Percentiles rank a stretch among this genome's conserved stretches.
These are phyloP conservation scores for Lagopus muta DNA, from an alignment of 2,113 vertebrate genomes.

Conservation along the genomic window DNA sequence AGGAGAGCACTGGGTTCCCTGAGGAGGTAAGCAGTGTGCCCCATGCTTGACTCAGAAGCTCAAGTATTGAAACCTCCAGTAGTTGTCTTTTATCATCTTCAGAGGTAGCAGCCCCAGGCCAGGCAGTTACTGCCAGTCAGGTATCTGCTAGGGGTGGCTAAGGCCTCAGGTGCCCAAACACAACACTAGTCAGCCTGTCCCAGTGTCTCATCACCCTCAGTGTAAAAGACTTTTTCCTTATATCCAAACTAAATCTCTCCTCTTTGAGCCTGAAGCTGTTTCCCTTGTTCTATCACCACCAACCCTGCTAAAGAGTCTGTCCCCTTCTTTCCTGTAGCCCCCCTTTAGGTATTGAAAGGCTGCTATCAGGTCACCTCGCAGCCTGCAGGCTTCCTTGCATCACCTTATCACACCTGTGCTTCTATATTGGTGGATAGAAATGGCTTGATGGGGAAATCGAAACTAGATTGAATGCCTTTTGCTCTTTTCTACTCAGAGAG, in stretches of 20 bases:
- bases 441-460: neutral
- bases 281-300: too few relatives aligned
- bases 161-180: neutral
- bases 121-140: neutral
- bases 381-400: neutral
- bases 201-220: too few relatives aligned
- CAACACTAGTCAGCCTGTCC: too few relatives aligned
- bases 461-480: neutral
- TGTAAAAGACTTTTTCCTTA: too few relatives aligned
- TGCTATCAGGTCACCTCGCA: fast-evolving
- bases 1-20: neutral
- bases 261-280: too few relatives aligned
- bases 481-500: slow-evolving; percentile 4
- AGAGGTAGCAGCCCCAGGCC: neutral
- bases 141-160: neutral
- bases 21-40: neutral
- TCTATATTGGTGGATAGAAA: neutral
- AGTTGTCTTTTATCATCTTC: neutral
- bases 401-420: neutral
- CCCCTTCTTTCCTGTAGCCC: too few relatives aligned
- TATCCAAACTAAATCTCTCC: too few relatives aligned
- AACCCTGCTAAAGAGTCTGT: too few relatives aligned
- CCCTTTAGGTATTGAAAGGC: too few relatives aligned
- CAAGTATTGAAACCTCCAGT: neutral
- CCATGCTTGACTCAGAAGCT: fast-evolving